These are phyloP conservation scores for Anastrepha ludens DNA, from an alignment of 1,140 invertebrate genomes.

Conservation along the genomic window DNA sequence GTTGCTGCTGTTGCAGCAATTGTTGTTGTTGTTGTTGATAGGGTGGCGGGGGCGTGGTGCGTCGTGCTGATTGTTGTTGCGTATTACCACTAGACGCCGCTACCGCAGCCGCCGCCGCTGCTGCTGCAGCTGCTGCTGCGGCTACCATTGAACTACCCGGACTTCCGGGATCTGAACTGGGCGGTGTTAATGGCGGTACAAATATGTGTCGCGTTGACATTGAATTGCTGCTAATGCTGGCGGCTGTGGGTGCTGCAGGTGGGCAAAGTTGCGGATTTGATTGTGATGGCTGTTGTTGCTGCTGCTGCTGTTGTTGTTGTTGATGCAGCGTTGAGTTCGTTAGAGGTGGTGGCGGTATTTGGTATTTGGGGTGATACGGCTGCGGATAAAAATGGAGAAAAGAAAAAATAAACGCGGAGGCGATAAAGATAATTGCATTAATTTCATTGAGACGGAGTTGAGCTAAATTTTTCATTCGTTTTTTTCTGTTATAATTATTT, in stretches of 20 bases:
- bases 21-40: slow-evolving; percentile 69
- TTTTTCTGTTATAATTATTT: background rate
- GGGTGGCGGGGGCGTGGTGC: slow-evolving; percentile 74
- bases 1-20: slow-evolving; percentile 60
- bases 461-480: background rate
- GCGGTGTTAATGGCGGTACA: slow-evolving; percentile 85
- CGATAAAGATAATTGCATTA: slow-evolving; percentile 41
- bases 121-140: slow-evolving; percentile 74
- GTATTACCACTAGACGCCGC: slow-evolving; percentile 70
- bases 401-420: slow-evolving; percentile 24
- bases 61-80: slow-evolving; percentile 67
- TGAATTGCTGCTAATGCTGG: slow-evolving; percentile 56
- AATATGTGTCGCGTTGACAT: slow-evolving; percentile 79
- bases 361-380: slow-evolving; percentile 73
- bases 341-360: slow-evolving; percentile 74
- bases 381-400: slow-evolving; percentile 58
- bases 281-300: slow-evolving; percentile 64
- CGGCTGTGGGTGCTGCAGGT: slow-evolving; percentile 65
- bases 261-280: slow-evolving; percentile 69
- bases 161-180: slow-evolving; percentile 88
- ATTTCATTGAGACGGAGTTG: slow-evolving; percentile 16
- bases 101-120: slow-evolving; percentile 73
- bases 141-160: slow-evolving; percentile 77
- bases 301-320: slow-evolving; percentile 65
- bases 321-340: slow-evolving; percentile 58